phyloP scores from a whole-genome alignment of 2,797 vertebrate genomes.

The Propithecus perrieri region DNA sequence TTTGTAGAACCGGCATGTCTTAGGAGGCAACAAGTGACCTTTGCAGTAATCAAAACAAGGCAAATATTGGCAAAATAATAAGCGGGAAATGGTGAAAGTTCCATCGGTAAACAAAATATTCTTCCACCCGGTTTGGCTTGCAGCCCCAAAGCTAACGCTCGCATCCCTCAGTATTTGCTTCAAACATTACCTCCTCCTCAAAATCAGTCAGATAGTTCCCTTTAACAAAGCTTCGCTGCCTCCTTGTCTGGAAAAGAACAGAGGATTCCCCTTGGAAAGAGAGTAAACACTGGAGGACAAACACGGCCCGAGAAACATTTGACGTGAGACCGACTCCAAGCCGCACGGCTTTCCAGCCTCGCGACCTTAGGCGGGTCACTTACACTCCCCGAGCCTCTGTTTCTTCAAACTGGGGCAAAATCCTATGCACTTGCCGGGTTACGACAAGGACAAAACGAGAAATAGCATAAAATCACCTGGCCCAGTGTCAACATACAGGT shows the following conservation, averaged over 20 bases:
- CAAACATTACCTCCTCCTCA: not conserved
- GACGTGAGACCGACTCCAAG: rapidly evolving
- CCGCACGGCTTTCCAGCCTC: rapidly evolving
- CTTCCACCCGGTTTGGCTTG: too few species aligned
- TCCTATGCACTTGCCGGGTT: not conserved
- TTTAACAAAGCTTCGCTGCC: not conserved
- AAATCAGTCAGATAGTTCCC: not conserved
- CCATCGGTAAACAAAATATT: not conserved
- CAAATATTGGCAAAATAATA: not conserved
- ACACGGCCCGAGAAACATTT: rapidly evolving
- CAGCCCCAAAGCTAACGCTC: not conserved
- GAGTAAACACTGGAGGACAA: not conserved
- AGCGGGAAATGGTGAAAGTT: not conserved
- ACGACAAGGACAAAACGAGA: not conserved
- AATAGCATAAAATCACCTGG: not conserved
- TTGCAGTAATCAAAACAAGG: not conserved
- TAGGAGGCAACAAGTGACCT: not conserved
- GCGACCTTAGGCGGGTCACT: not conserved
- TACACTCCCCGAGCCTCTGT: not conserved
- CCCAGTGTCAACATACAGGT: rapidly evolving
- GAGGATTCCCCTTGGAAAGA: not conserved
- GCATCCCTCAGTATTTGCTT: too few species aligned
- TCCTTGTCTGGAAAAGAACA: not conserved
- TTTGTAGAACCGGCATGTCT: not conserved
- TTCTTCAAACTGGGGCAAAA: too few species aligned